Evolutionary conservation across 2,888 invertebrate species (phyloP).

Genomic region (Pollenia griseotomentosa): DNA sequence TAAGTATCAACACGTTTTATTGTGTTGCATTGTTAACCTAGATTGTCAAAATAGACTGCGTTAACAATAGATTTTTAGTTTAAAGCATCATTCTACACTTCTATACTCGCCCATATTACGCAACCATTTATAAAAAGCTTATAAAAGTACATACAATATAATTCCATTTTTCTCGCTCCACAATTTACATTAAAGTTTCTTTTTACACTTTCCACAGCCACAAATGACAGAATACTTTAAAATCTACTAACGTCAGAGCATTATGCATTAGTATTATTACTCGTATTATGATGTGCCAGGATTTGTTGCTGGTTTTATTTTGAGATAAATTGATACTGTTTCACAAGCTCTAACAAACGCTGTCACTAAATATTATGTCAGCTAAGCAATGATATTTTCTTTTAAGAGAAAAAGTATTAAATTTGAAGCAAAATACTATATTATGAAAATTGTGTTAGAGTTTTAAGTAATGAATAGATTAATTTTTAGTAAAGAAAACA

Average conservation of each 20-base stretch:
- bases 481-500: too few relatives aligned
- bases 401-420: too few relatives aligned
- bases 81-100: too few relatives aligned
- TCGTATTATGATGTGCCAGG: constrained; percentile 16
- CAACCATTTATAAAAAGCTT: too few relatives aligned
- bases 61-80: too few relatives aligned
- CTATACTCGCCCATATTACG: too few relatives aligned
- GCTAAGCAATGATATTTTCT: neutral
- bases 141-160: neutral
- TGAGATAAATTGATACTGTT: constrained; percentile 3
- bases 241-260: neutral
- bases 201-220: neutral
- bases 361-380: constrained; percentile 20
- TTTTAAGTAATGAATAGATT: too few relatives aligned
- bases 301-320: constrained; percentile 31
- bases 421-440: too few relatives aligned
- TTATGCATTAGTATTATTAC: constrained; percentile 21
- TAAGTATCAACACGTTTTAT: too few relatives aligned
- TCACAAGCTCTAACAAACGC: constrained; percentile 3
- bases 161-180: neutral
- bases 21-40: too few relatives aligned
- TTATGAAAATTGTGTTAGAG: too few relatives aligned
- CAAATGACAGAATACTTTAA: constrained; percentile 13
- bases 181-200: neutral
- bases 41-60: too few relatives aligned